Evolutionary conservation across 2,113 vertebrate genomes (phyloP).

Genomic region (Aspiorhynchus laticeps): DNA sequence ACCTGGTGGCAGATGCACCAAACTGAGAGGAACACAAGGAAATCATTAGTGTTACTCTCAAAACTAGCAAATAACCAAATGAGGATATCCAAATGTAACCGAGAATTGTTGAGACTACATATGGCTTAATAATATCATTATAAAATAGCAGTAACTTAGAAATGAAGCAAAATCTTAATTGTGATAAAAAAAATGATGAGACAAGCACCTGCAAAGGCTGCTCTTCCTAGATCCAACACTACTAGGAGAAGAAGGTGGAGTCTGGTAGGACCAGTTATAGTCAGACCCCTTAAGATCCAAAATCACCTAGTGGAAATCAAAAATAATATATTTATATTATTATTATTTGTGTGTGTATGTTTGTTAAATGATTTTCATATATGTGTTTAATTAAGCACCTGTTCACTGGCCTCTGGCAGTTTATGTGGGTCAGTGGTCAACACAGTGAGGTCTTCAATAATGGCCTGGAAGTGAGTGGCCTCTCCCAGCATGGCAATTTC

Average conservation of each 20-base stretch:
- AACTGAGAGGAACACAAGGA: constrained; percentile 82
- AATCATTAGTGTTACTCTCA: background rate
- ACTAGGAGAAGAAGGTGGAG: constrained; percentile 92
- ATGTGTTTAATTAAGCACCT: constrained; percentile 73
- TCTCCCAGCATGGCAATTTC: constrained; percentile 98
- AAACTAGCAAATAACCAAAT: background rate
- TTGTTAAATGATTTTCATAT: background rate
- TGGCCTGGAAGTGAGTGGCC: constrained; percentile 96
- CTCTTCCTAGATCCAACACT: constrained; percentile 93
- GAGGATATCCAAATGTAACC: background rate
- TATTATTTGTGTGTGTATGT: background rate
- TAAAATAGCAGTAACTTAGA: background rate
- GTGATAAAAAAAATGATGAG: background rate
- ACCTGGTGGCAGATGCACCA: constrained; percentile 87
- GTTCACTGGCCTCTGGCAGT: constrained; percentile 93
- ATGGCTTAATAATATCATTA: background rate
- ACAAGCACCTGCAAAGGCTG: constrained; percentile 93
- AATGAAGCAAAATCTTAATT: background rate
- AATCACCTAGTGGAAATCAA: constrained; percentile 84
- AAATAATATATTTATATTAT: background rate
- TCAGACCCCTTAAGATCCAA: constrained; percentile 97
- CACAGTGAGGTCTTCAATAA: constrained; percentile 92
- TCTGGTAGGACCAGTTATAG: constrained; percentile 98
- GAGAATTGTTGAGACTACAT: background rate
- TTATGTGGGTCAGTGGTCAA: constrained; percentile 94